These are phyloP conservation scores for Orchesella flavescens DNA, from an alignment of 2,888 invertebrate genomes.

Conservation along the genomic window DNA sequence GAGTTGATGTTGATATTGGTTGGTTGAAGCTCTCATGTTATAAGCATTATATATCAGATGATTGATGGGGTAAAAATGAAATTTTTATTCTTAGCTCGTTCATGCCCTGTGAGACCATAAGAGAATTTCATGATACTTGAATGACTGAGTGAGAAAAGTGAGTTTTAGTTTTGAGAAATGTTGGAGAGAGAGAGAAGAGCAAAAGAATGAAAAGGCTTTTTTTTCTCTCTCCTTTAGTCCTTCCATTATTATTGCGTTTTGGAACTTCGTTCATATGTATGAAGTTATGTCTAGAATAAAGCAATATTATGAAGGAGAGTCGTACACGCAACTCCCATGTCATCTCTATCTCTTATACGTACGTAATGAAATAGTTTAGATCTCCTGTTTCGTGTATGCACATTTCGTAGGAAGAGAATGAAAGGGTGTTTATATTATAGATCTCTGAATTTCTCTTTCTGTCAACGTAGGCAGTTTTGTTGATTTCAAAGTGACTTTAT, in stretches of 20 bases:
- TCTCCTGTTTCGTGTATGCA: too few species aligned
- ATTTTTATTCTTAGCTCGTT: conserved; percentile 64
- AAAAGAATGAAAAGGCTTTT: background rate
- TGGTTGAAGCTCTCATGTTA: background rate
- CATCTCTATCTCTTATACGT: too few species aligned
- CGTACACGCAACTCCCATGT: too few species aligned
- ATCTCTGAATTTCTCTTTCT: too few species aligned
- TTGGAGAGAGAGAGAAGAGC: conserved; percentile 14
- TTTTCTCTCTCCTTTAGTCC: conserved; percentile 21
- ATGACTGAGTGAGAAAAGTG: conserved; percentile 26
- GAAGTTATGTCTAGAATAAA: background rate
- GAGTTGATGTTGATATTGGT: background rate
- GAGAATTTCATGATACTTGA: conserved; percentile 25
- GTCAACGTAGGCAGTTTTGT: too few species aligned
- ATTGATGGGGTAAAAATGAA: conserved; percentile 67
- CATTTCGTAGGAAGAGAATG: too few species aligned
- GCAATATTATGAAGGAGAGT: too few species aligned
- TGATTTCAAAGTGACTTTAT: too few species aligned
- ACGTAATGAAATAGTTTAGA: too few species aligned
- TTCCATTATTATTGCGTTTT: conserved; percentile 24
- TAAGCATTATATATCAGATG: conserved; percentile 41
- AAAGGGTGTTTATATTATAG: too few species aligned
- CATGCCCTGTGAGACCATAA: conserved; percentile 22
- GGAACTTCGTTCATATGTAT: conserved; percentile 11
- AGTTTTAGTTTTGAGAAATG: background rate